Evolutionary conservation across 2,888 invertebrate genomes (phyloP).

Genomic region (Macaria notata): DNA sequence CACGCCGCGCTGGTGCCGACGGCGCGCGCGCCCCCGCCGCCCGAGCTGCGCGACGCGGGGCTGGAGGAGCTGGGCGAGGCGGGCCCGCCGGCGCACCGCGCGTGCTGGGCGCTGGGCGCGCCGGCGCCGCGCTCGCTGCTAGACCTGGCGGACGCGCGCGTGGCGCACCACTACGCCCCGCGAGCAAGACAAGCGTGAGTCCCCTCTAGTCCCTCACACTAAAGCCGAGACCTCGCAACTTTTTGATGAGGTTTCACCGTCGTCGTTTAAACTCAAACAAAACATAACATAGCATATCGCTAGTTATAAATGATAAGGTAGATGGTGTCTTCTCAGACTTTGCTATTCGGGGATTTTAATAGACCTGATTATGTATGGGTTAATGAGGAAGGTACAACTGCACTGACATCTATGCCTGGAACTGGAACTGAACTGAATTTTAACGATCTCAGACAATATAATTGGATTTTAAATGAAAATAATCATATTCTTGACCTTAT

Average conservation of each 20-base stretch:
- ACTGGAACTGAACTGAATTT: not conserved
- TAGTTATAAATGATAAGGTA: not conserved
- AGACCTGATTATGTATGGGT: not conserved
- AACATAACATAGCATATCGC: not conserved
- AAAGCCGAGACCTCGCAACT: too few species aligned
- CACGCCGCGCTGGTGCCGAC: slow-evolving; percentile 35
- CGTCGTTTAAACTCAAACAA: too few species aligned
- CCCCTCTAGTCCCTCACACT: too few species aligned
- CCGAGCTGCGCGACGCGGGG: slow-evolving; percentile 53
- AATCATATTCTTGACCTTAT: not conserved
- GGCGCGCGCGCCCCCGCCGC: slow-evolving; percentile 25
- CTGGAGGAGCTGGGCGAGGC: slow-evolving; percentile 59
- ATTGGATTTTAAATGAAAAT: not conserved
- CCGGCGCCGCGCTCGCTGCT: slow-evolving; percentile 55
- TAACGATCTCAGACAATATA: not conserved
- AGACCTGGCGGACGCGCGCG: slow-evolving; percentile 48
- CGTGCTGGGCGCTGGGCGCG: slow-evolving; percentile 49
- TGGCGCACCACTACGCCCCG: slow-evolving; percentile 43
- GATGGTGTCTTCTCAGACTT: not conserved
- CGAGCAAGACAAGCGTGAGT: too few species aligned
- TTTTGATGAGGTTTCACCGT: too few species aligned
- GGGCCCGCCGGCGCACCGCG: slow-evolving; percentile 50
- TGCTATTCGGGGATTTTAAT: not conserved
- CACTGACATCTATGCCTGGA: not conserved
- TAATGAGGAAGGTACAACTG: too few species aligned